Evolutionary conservation across 2,113 vertebrate species (phyloP), one percentile per base, ranked within the genome.

Genomic region (Ceyx margarethae): DNA sequence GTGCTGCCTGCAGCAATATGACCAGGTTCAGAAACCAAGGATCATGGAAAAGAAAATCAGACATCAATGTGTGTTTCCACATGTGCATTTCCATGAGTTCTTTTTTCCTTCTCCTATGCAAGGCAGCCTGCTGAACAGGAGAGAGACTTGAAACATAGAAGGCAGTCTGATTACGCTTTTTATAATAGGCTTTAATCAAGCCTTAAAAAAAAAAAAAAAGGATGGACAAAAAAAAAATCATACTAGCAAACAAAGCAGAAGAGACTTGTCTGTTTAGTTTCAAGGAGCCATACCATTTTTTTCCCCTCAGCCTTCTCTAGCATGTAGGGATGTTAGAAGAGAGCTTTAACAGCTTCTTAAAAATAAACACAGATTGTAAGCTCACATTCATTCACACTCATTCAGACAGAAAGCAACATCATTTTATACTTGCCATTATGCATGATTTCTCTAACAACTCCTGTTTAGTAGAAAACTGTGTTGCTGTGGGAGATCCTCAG

Each of bases 1-100:
- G 21, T 29, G 8, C 14, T 18, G 56, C n/a, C 37, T 11, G 17
- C 37, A 67, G 43, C 65, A 62, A 12, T 0, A 0, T n/a, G 18
- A 81, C 58, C 31, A 54, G 6, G 11, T 51, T 29, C 45, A 37
- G 56, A 69, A 80, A 77, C 42, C 19, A 58, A 66, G 35, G 29
- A 62, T 15, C 3, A 14, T 1, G 3, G 16, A 54, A 11, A 84
- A 77, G 22, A 65, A 71, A 75, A 57, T 45, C 11, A 53, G 28
- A 35, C 4, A 62, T 46, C 53, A n/a, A 51, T 1, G 7, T 13
- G 1, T 3, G 0, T 28, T 74, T 61, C 13, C 45, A 48, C 50
- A 20, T 9, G 50, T 51, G 31, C 5, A 0, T 28, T 69, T 61
- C 12, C 46, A 53, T 31, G 19, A 8, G 5, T 31, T 6, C 23